These are phyloP conservation scores for Antechinus stuartii DNA, from an alignment of 2,113 vertebrate genomes.

Conservation along the genomic window DNA sequence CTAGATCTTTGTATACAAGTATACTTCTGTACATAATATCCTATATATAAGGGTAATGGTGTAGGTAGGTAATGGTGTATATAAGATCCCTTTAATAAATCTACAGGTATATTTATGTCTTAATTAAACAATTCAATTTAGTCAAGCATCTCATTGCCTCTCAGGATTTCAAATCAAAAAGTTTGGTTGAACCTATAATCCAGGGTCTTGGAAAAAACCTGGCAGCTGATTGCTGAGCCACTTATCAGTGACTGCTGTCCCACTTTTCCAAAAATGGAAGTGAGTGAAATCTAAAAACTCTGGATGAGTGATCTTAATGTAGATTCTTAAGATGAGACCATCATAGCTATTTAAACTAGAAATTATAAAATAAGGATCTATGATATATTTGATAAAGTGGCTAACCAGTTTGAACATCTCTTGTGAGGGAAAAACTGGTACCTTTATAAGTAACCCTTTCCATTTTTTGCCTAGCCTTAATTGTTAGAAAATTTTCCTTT, in stretches of 20 bases:
- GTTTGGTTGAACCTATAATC: too few relatives aligned
- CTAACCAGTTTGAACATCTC: background rate
- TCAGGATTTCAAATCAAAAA: too few relatives aligned
- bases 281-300: background rate
- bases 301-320: background rate
- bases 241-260: background rate
- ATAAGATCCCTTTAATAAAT: background rate
- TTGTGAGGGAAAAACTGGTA: too few relatives aligned
- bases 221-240: background rate
- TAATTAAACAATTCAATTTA: background rate
- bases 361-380: too few relatives aligned
- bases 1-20: background rate
- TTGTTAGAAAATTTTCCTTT: too few relatives aligned
- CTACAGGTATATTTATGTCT: background rate
- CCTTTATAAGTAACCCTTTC: too few relatives aligned
- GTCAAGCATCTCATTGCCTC: background rate
- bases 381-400: too few relatives aligned
- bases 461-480: too few relatives aligned
- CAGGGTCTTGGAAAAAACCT: background rate
- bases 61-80: background rate
- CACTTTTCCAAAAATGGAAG: background rate
- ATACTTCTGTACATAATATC: background rate
- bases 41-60: background rate
- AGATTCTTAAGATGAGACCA: background rate
- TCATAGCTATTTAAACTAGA: background rate